Evolutionary conservation across 2,113 vertebrate species (phyloP).

Genomic region (Neopipo cinnamomea): DNA sequence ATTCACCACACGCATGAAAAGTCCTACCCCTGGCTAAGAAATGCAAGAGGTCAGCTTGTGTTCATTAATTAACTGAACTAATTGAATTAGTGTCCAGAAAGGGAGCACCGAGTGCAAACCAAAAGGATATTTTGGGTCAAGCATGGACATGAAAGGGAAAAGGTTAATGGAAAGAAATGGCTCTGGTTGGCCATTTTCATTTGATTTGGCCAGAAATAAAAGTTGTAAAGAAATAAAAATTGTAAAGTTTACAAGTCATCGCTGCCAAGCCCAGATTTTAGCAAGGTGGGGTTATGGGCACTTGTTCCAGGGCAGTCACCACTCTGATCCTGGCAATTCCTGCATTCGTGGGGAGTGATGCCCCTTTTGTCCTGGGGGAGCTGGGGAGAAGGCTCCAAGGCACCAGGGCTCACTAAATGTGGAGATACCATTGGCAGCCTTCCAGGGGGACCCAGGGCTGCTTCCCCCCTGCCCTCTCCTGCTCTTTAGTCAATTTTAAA

Average conservation of each 20-base stretch:
- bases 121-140: background rate
- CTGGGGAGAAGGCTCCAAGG: background rate
- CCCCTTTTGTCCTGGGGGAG: background rate
- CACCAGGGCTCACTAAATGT: background rate
- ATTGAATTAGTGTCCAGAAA: background rate
- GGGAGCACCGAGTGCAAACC: background rate
- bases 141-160: background rate
- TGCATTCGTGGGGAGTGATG: background rate
- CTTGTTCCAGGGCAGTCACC: background rate
- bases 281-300: background rate
- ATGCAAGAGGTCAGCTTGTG: background rate
- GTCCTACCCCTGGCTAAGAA: background rate
- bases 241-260: background rate
- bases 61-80: background rate
- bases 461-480: background rate
- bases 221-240: background rate
- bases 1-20: fast-evolving
- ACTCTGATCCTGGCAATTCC: background rate
- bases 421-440: background rate
- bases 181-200: background rate
- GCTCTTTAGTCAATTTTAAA: background rate
- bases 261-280: background rate
- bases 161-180: background rate
- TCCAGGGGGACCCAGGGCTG: fast-evolving
- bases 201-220: background rate